Base-by-base conservation (phyloP, 2,888 invertebrate genomes). In the Drosophila vallismaia region DNA sequence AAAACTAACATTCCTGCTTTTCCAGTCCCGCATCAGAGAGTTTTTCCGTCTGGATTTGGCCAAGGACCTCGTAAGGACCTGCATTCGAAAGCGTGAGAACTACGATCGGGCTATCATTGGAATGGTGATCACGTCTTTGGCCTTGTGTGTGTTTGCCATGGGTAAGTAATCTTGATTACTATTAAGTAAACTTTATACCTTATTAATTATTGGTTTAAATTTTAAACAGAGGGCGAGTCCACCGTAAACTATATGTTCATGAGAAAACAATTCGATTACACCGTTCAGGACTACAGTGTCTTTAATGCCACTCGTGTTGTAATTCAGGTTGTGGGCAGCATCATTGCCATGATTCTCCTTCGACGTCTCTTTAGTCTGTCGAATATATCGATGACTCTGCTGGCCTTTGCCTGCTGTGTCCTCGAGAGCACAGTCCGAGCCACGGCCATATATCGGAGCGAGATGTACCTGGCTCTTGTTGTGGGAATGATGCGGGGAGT, bases 301-400 rank as follows among this genome's bases (percentile, higher is more conserved):
- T 92, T 89, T 44, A 89, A 87, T 36, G 94, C 94, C 0, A 88
- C 92, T 0, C 92, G 91, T 36, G 93, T 94, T 6, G 79, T 93
- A 0, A 89, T 94, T 28, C 92, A 93, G 29, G 93, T 94, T 56
- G 33, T 93, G 14, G 95, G 95, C 0, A 93, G 94, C 4, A 87
- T 94, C 69, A 31, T 94, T 12, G 94, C 94, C 4, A 92, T 94
- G 19, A 91, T 92, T 57, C 24, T 95, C 10, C 82, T 95, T 3
- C 93, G 94, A 0, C 74, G 91, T 70, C 9, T 89, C 6, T 45
- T 92, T 0, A 83, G 87, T 53, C 77, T 90, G n/a, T 91, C 91
- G 0, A 89, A 90, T 29, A 73, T 89, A 9, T 72, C 86, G 45
- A 86, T 92, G 82, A 85, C 91, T 0, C 75, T 92, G 52, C 71